These are phyloP conservation scores for Iphiclides podalirius DNA, from an alignment of 2,888 invertebrate species.

Conservation along the genomic window DNA sequence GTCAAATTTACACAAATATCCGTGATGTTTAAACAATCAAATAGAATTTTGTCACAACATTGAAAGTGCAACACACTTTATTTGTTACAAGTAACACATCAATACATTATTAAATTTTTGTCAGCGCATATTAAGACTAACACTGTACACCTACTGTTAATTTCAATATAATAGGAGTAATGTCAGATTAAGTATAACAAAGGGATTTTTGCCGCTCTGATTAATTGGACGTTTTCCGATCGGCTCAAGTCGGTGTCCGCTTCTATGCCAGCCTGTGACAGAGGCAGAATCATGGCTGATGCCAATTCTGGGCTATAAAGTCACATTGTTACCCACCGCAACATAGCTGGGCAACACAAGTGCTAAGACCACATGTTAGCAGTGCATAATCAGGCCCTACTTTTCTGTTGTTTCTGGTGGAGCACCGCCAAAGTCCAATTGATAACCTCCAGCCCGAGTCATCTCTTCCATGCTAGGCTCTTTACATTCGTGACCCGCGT, in stretches of 20 bases:
- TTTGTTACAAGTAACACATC: constrained; percentile 32
- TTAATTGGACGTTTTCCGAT: constrained; percentile 1
- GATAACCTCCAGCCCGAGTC: constrained; percentile 86
- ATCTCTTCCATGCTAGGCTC: constrained; percentile 96
- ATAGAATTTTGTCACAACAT: too few species aligned
- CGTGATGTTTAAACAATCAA: too few species aligned
- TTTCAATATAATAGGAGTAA: constrained; percentile 43
- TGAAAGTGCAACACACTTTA: constrained; percentile 64
- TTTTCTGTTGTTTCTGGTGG: constrained; percentile 63
- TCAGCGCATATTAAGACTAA: constrained; percentile 49
- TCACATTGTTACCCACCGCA: constrained; percentile 12
- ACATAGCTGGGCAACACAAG: constrained; percentile 9
- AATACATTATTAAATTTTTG: constrained; percentile 40
- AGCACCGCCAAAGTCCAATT: constrained; percentile 82
- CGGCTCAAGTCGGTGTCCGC: constrained; percentile 30
- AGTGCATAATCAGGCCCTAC: constrained; percentile 38
- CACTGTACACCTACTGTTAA: constrained; percentile 43
- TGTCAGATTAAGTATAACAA: constrained; percentile 24
- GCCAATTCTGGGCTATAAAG: constrained; percentile 27
- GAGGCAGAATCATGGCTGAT: constrained; percentile 18
- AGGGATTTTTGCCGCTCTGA: constrained; percentile 8
- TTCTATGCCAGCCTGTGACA: not conserved
- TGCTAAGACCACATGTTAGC: constrained; percentile 24
- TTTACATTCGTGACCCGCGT: constrained; percentile 92
- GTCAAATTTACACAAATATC: too few species aligned